These are phyloP conservation scores for Panopea generosa DNA, from an alignment of 2,888 invertebrate species.

Conservation along the genomic window DNA sequence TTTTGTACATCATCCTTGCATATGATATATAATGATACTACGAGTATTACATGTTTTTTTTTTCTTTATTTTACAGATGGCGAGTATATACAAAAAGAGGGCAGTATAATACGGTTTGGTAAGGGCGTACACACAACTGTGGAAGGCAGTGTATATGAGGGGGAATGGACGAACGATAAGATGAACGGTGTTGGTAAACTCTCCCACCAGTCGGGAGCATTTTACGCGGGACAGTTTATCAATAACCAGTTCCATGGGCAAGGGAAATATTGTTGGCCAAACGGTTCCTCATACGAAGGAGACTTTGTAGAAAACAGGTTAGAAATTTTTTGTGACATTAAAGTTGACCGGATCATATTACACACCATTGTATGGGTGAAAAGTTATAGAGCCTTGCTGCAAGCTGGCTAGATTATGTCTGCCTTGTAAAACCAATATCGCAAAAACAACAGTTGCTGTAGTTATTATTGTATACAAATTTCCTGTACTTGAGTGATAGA, in stretches of 20 bases:
- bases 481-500: too few relatives aligned
- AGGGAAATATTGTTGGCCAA: constrained; percentile 84
- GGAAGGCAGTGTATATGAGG: constrained; percentile 81
- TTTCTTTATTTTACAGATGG: constrained; percentile 76
- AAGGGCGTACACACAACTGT: constrained; percentile 77
- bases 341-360: too few relatives aligned
- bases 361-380: too few relatives aligned
- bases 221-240: constrained; percentile 82
- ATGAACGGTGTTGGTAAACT: constrained; percentile 84
- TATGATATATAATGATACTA: too few relatives aligned
- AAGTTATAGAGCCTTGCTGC: too few relatives aligned
- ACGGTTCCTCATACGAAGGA: constrained; percentile 83
- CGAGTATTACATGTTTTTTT: neutral
- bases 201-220: constrained; percentile 78
- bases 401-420: too few relatives aligned
- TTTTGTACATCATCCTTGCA: too few relatives aligned
- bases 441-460: too few relatives aligned
- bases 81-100: constrained; percentile 77
- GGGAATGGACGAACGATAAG: constrained; percentile 82
- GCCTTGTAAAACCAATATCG: too few relatives aligned
- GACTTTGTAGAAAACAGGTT: constrained; percentile 84
- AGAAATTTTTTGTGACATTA: too few relatives aligned
- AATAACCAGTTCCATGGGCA: constrained; percentile 83
- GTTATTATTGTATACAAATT: too few relatives aligned
- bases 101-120: constrained; percentile 80